These are phyloP conservation scores for Hermaeophaga mercurialis DNA, from an alignment of 2,888 invertebrate species.

Conservation along the genomic window DNA sequence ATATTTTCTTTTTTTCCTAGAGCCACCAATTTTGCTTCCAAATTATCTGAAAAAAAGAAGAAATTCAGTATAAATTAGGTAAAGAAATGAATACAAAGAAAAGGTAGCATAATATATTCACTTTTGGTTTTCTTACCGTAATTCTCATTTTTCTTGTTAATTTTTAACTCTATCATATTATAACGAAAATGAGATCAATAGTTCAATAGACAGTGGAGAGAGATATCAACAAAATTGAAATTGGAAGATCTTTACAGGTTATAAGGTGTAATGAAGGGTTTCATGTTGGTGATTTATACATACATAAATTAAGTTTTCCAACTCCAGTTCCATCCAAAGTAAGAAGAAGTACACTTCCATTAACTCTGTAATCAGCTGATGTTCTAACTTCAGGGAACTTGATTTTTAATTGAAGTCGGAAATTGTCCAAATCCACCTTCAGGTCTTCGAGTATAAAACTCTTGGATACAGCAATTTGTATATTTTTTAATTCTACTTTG, in stretches of 20 bases:
- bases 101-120: too few relatives aligned
- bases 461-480: slow-evolving; percentile 60
- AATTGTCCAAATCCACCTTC: slow-evolving; percentile 59
- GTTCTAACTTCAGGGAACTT: slow-evolving; percentile 67
- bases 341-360: slow-evolving; percentile 71
- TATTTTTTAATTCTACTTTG: slow-evolving; percentile 38
- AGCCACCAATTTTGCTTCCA: not conserved
- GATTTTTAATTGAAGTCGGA: slow-evolving; percentile 62
- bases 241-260: too few relatives aligned
- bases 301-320: slow-evolving; percentile 69
- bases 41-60: not conserved
- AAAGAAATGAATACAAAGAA: too few relatives aligned
- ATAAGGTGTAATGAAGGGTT: too few relatives aligned
- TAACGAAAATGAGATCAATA: too few relatives aligned
- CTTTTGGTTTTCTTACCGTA: too few relatives aligned
- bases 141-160: too few relatives aligned
- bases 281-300: slow-evolving; percentile 49
- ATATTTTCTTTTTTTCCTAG: not conserved
- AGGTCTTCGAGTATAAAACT: slow-evolving; percentile 62
- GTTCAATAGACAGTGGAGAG: too few relatives aligned
- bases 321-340: slow-evolving; percentile 70
- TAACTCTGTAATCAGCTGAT: slow-evolving; percentile 65
- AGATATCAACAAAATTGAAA: too few relatives aligned
- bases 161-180: too few relatives aligned
- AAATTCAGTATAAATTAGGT: not conserved